phyloP scores from a whole-genome alignment of 2,888 invertebrate species.

The Ennomos erosarius region DNA sequence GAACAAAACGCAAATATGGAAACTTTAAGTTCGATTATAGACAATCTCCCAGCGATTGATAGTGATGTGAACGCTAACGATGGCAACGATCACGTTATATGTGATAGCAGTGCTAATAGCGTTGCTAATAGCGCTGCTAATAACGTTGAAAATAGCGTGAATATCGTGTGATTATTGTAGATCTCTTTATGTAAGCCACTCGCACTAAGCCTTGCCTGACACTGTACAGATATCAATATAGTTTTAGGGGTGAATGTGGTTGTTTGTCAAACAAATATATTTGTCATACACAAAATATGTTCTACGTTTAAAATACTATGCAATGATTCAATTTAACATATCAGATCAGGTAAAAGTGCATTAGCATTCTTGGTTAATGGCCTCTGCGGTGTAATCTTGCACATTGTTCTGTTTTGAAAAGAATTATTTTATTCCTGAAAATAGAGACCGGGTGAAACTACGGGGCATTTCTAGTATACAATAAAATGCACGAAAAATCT shows the following conservation, averaged over 20 bases:
- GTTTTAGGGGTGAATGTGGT: neutral
- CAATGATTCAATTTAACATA: no score
- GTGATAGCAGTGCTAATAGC: constrained; percentile 14
- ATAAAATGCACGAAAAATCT: no score
- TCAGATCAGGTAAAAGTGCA: no score
- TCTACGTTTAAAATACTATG: no score
- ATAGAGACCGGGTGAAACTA: no score
- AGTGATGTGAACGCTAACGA: constrained; percentile 75
- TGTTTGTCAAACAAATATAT: constrained; percentile 13
- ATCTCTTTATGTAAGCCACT: constrained; percentile 30
- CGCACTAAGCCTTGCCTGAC: constrained; percentile 39
- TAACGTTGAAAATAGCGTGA: constrained; percentile 3
- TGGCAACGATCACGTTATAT: constrained; percentile 19
- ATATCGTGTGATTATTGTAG: constrained; percentile 26
- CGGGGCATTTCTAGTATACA: no score
- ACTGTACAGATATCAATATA: constrained; percentile 28
- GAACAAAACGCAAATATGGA: constrained; percentile 37
- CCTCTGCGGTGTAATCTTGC: no score
- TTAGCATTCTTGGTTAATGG: no score
- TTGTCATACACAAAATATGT: no score
- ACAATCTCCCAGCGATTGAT: constrained; percentile 75
- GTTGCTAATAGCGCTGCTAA: constrained; percentile 2
- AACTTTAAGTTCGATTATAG: constrained; percentile 65
- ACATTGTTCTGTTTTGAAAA: no score
- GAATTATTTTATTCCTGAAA: no score